These are phyloP conservation scores for Electrona antarctica DNA, from an alignment of 2,113 vertebrate genomes.

Conservation along the genomic window DNA sequence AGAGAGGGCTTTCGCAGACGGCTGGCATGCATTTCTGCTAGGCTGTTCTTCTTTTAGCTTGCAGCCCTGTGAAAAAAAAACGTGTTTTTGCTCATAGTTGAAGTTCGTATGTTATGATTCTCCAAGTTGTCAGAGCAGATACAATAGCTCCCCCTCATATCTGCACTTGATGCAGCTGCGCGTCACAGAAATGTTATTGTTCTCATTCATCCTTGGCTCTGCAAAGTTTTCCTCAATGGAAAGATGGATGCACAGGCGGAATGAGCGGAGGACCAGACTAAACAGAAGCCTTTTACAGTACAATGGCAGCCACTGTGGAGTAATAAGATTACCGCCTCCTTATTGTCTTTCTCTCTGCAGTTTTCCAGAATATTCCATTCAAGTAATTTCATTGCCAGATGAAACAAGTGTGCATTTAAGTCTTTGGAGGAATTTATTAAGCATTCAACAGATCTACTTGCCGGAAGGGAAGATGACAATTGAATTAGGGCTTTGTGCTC, in stretches of 20 bases:
- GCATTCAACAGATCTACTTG: conserved; percentile 48
- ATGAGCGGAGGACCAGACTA: conserved; percentile 50
- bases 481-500: conserved; percentile 47
- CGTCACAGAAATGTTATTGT: conserved; percentile 64
- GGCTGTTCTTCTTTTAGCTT: background rate
- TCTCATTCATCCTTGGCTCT: conserved; percentile 60
- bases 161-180: conserved; percentile 40
- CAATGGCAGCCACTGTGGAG: conserved; percentile 69
- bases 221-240: conserved; percentile 60
- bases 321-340: conserved; percentile 70
- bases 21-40: conserved; percentile 15
- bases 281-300: conserved; percentile 63
- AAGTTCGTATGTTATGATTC: conserved; percentile 22
- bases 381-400: conserved; percentile 64
- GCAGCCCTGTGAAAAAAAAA: background rate
- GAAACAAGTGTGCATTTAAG: conserved; percentile 56
- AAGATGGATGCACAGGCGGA: conserved; percentile 60
- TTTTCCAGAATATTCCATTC: conserved; percentile 65
- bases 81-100: background rate
- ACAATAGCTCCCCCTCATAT: conserved; percentile 40
- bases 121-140: conserved; percentile 31
- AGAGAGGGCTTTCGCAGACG: conserved; percentile 13
- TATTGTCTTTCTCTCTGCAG: conserved; percentile 56
- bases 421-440: conserved; percentile 62
- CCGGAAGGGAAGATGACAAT: conserved; percentile 44